Base-by-base conservation (phyloP, 2,888 invertebrate species). In the Lordiphosa andalusiaca region DNA sequence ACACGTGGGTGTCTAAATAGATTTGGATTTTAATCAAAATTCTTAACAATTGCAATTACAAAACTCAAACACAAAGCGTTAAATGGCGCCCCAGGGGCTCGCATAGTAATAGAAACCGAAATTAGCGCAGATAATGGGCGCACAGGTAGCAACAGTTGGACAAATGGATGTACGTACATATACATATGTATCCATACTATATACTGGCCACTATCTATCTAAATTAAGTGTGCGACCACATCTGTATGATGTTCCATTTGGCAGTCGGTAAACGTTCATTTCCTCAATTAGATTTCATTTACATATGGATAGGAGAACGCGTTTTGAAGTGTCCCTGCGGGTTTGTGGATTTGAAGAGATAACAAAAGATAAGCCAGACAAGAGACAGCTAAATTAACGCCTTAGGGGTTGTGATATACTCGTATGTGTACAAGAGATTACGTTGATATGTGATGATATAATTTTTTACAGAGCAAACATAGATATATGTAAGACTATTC, bases 241-340 rank as follows among this genome's bases (percentile, higher is more conserved):
- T 10, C 49, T 53, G 67, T 65, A 9, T 30, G 30, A 30, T 53
- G 67, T 57, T 59, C 65, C 52, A 66, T 59, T 58, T 56, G 62
- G 53, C 50, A 53, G 51, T 40, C 53, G 50, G 64, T 77, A 77
- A 77, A 83, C 81, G 77, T 65, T 76, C 68, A 83, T 77, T 77
- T 77, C 84, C 77, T 77, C 77, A 77, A 77, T 77, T 77, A 71
- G 60, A 68, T 54, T 62, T 78, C 50, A 53, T 69, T 78, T 62
- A 67, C 64, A 67, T 65, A 58, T 55, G 57, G 57, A 53, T 52
- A 60, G 53, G 55, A 60, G 2, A 38, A 42, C 42, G 44, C 30
- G 49, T n/a, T 35, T 30, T 30, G 30, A 30, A 30, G 30, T 30
- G 30, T 30, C 30, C 30, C 30, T 30, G 44, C 40, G 39, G 46